These are phyloP conservation scores for Enteromius paludinosus DNA, from an alignment of 2,797 vertebrate species.

Conservation along the genomic window DNA sequence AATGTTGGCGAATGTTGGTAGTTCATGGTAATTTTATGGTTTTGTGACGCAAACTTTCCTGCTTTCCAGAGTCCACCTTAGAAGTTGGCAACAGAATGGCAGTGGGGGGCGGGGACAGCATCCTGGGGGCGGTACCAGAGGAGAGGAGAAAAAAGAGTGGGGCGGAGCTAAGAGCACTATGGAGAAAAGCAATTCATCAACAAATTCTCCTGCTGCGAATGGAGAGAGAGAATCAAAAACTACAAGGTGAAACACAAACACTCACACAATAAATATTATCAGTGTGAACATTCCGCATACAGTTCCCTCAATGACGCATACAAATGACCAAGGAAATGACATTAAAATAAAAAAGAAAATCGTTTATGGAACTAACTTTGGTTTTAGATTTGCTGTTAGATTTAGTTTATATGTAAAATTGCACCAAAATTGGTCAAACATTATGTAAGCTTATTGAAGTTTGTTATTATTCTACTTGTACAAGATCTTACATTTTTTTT, in stretches of 20 bases:
- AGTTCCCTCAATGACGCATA: background rate
- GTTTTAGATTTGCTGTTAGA: background rate
- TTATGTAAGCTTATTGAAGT: background rate
- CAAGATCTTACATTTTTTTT: background rate
- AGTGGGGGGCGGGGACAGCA: slow-evolving; percentile 79
- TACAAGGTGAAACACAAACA: slow-evolving; percentile 82
- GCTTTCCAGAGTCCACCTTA: slow-evolving; percentile 76
- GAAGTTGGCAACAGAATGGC: slow-evolving; percentile 82
- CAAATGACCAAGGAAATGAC: background rate
- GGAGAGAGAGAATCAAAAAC: slow-evolving; percentile 96
- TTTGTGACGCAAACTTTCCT: background rate
- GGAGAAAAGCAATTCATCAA: slow-evolving; percentile 95
- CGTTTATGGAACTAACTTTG: background rate
- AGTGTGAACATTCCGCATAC: background rate
- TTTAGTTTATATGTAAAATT: background rate
- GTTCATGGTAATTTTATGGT: background rate
- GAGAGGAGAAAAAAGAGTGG: slow-evolving; percentile 80
- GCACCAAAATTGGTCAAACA: background rate
- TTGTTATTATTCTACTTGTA: background rate
- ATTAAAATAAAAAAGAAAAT: background rate
- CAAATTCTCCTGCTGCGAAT: slow-evolving; percentile 96
- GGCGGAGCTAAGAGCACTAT: slow-evolving; percentile 89
- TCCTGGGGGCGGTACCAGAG: slow-evolving; percentile 79
- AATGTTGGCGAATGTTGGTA: background rate
- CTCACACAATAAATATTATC: background rate